Evolutionary conservation across 2,797 vertebrate species (phyloP).

Genomic region (Sus cebifrons): DNA sequence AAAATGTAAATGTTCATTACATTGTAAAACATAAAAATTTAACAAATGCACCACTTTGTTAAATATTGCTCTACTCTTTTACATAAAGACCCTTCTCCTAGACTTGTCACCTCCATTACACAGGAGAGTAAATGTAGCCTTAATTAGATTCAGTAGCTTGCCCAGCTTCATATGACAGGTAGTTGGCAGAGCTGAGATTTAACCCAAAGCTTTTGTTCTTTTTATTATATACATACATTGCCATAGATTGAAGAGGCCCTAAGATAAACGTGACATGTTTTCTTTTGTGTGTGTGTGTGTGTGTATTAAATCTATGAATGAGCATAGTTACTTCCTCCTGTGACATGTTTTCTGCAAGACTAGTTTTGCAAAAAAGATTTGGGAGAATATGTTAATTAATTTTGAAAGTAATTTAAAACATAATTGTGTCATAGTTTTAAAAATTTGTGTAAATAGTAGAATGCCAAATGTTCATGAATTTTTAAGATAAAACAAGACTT

Average conservation of each 20-base stretch:
- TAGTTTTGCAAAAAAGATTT: neutral
- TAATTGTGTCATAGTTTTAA: slow-evolving; percentile 23
- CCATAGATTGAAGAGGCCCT: neutral
- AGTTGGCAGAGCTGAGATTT: slow-evolving; percentile 46
- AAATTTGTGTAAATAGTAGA: slow-evolving; percentile 15
- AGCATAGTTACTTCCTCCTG: too few species aligned
- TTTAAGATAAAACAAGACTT: slow-evolving; percentile 53
- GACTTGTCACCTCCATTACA: neutral
- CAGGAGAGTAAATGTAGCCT: neutral
- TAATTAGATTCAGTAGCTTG: slow-evolving; percentile 32
- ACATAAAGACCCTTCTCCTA: neutral
- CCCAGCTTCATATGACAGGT: neutral
- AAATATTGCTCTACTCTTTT: neutral
- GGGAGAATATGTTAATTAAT: neutral
- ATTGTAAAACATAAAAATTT: neutral
- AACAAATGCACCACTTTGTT: neutral
- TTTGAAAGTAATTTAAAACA: slow-evolving; percentile 33
- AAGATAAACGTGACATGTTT: slow-evolving; percentile 38
- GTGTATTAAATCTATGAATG: too few species aligned
- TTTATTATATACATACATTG: neutral
- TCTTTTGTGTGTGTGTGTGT: neutral
- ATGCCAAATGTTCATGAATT: slow-evolving; percentile 45
- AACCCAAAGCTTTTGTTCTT: slow-evolving; percentile 37
- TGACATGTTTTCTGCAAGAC: slow-evolving; percentile 20
- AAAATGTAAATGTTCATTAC: neutral